Percentiles rank a stretch among this genome's conserved stretches.
Conservation (phyloP, 2,888 invertebrate genomes). For the Plemyria rubiginata region DNA sequence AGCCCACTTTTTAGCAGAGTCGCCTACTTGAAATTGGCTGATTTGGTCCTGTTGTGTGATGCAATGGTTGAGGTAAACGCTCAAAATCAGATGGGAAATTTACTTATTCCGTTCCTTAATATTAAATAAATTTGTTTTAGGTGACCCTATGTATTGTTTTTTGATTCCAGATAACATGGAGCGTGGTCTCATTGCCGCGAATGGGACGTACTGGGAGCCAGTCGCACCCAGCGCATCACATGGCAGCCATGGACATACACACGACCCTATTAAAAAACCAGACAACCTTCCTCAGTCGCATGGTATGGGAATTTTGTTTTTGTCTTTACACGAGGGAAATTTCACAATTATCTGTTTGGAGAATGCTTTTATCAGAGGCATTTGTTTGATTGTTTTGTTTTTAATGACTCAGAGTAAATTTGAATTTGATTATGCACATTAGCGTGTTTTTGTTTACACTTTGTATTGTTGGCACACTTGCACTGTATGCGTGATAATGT, state of each 20-base stretch:
- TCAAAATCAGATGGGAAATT: too few relatives aligned
- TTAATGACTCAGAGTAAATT: background rate
- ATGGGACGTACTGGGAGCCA: conserved; percentile 64
- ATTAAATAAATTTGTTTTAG: background rate
- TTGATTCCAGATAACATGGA: conserved; percentile 62
- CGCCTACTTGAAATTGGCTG: too few relatives aligned
- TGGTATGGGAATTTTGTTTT: conserved; percentile 3
- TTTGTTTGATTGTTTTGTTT: background rate
- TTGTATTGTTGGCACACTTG: conserved; percentile 6
- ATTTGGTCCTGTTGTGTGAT: too few relatives aligned
- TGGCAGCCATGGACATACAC: conserved; percentile 15
- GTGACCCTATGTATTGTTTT: background rate
- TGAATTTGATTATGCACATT: conserved; percentile 2
- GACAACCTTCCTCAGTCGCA: conserved; percentile 1
- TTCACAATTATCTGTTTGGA: conserved; percentile 3
- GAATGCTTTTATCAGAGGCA: background rate
- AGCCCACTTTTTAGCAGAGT: background rate
- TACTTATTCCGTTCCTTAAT: too few relatives aligned
- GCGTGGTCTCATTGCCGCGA: conserved; percentile 46
- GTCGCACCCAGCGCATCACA: conserved; percentile 46
- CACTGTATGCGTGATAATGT: background rate
- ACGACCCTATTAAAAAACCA: conserved; percentile 13
- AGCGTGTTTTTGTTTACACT: background rate
- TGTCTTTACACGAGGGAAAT: too few relatives aligned
- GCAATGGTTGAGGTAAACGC: too few relatives aligned